These are phyloP conservation scores for Catocala nupta DNA, from an alignment of 2,888 invertebrate species.

Conservation along the genomic window DNA sequence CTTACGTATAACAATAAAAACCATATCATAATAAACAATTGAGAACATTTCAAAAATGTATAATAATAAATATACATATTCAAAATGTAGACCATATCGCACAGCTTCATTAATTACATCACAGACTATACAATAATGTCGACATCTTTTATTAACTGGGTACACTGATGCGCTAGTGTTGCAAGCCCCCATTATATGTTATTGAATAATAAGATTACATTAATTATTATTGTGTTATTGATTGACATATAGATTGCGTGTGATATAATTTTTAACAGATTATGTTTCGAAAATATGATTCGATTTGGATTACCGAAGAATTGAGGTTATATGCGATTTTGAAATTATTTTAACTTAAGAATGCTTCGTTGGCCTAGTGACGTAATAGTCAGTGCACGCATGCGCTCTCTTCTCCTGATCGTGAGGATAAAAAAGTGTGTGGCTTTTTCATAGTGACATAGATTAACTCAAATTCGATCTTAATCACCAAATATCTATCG, in stretches of 20 bases:
- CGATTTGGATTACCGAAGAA: neutral
- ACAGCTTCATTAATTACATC: conserved; percentile 3
- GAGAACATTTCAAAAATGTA: neutral
- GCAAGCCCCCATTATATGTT: conserved; percentile 18
- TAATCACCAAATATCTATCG: no score
- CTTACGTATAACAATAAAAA: no score
- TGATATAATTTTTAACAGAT: conserved; percentile 6
- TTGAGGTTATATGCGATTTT: no score
- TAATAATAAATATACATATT: neutral
- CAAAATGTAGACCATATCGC: neutral
- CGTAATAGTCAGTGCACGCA: no score
- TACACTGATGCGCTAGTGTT: conserved; percentile 16
- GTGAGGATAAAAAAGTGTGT: no score
- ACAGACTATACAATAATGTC: neutral
- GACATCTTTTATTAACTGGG: conserved; percentile 7
- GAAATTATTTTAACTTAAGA: no score
- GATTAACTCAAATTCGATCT: no score
- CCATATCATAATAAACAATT: no score
- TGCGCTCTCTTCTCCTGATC: no score
- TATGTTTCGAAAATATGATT: conserved; percentile 16
- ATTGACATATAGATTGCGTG: conserved; percentile 19
- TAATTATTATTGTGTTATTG: conserved; percentile 24
- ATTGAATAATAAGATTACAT: conserved; percentile 17
- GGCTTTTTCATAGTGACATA: no score
- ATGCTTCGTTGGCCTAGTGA: no score